phyloP scores from a whole-genome alignment of 2,888 invertebrate species.

The Eulithis testata region DNA sequence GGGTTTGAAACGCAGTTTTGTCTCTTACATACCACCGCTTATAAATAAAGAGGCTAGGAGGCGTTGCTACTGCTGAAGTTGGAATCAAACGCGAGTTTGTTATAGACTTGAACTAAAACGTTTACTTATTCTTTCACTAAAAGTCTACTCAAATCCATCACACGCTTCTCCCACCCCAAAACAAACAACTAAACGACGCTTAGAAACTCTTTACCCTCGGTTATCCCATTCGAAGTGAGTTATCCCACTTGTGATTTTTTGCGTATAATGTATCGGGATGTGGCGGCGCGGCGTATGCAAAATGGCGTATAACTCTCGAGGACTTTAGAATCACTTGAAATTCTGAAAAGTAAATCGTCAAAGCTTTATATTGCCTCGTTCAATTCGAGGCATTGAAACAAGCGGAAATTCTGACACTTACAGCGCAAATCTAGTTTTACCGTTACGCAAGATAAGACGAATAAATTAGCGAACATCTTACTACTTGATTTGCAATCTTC shows the following conservation, averaged over 20 bases:
- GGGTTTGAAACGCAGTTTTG: too few species aligned
- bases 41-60: neutral
- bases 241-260: conserved; percentile 21
- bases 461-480: too few species aligned
- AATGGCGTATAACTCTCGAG: conserved; percentile 62
- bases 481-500: too few species aligned
- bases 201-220: conserved; percentile 16
- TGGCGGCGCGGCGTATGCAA: conserved; percentile 51
- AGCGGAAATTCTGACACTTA: conserved; percentile 14
- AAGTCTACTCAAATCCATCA: conserved; percentile 7
- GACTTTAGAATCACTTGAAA: conserved; percentile 79
- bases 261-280: conserved; percentile 37
- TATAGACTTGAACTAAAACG: neutral
- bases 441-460: too few species aligned
- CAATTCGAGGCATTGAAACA: conserved; percentile 53
- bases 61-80: too few species aligned
- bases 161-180: conserved; percentile 5
- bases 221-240: conserved; percentile 15
- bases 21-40: too few species aligned
- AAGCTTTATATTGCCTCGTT: conserved; percentile 79
- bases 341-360: conserved; percentile 81
- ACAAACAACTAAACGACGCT: conserved; percentile 24
- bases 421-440: too few species aligned
- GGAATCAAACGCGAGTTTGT: too few species aligned
- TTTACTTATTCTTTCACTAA: neutral